Conservation (phyloP, 2,888 invertebrate species). For the Hipparchia sbordonii region DNA sequence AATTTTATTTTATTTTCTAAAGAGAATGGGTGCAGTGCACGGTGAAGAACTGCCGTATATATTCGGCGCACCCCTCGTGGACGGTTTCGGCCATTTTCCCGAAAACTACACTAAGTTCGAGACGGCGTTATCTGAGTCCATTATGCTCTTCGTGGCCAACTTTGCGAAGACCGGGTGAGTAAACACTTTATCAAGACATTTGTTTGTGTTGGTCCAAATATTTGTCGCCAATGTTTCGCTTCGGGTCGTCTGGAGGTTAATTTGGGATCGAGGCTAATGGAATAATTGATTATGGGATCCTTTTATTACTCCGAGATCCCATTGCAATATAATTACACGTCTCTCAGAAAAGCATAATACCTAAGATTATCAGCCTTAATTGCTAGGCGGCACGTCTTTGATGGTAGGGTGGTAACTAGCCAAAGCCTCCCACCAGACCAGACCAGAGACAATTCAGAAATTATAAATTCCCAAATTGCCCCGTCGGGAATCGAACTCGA, state of each 20-base stretch:
- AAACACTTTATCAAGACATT: conserved; percentile 19
- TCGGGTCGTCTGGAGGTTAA: background rate
- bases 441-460: too few relatives aligned
- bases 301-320: too few relatives aligned
- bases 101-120: conserved; percentile 94
- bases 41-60: conserved; percentile 96
- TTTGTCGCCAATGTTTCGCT: conserved; percentile 1
- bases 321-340: too few relatives aligned
- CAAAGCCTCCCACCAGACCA: too few relatives aligned
- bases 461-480: too few relatives aligned
- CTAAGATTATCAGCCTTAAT: too few relatives aligned
- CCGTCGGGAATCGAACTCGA: too few relatives aligned
- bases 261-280: too few relatives aligned
- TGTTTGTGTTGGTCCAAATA: conserved; percentile 21
- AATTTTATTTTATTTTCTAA: conserved; percentile 19
- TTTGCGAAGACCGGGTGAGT: conserved; percentile 95
- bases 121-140: conserved; percentile 91
- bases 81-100: conserved; percentile 91
- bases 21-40: conserved; percentile 95
- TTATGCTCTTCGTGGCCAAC: conserved; percentile 93
- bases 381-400: too few relatives aligned
- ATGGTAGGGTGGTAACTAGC: too few relatives aligned
- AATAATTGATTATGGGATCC: too few relatives aligned
- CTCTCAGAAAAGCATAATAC: too few relatives aligned
- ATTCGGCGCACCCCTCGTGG: conserved; percentile 94